A percentile compares a stretch with the other conserved stretches of the same genome.
Evolutionary conservation across 1,140 invertebrate genomes (phyloP).

Genomic region (Trichonephila clavipes): DNA sequence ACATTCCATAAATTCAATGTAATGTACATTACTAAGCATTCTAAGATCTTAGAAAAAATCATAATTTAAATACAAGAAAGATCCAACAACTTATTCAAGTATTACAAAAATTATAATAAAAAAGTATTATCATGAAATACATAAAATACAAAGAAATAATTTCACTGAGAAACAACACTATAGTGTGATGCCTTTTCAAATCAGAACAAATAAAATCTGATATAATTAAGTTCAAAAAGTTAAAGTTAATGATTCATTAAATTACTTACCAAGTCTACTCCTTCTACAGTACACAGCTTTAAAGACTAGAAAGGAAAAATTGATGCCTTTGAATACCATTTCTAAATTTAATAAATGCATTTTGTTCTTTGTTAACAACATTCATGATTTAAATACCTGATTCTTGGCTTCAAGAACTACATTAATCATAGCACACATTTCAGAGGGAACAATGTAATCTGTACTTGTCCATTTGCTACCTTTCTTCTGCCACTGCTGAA

Average conservation of each 20-base stretch:
- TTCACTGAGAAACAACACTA: too few species aligned
- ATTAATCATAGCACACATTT: constrained; percentile 99
- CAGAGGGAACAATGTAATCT: constrained; percentile 98
- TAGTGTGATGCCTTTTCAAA: too few species aligned
- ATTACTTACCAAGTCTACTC: constrained; percentile 94
- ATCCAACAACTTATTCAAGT: too few species aligned
- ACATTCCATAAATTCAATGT: too few species aligned
- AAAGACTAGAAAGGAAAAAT: constrained; percentile 88
- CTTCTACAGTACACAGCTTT: constrained; percentile 97
- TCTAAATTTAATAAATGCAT: background rate
- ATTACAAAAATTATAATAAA: too few species aligned
- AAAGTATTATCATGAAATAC: too few species aligned
- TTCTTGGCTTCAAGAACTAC: constrained; percentile 89
- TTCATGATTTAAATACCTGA: constrained; percentile 83
- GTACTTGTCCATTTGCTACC: constrained; percentile 95
- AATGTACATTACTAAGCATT: too few species aligned
- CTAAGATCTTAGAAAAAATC: too few species aligned
- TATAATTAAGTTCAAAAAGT: background rate
- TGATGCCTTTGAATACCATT: background rate
- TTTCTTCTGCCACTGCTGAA: constrained; percentile 96
- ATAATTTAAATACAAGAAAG: too few species aligned
- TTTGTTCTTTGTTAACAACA: background rate
- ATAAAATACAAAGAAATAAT: too few species aligned
- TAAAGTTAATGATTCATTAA: background rate
- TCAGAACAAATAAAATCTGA: too few species aligned